Evolutionary conservation across 1,140 invertebrate species (phyloP).

Genomic region (Oreohelix idahoensis): DNA sequence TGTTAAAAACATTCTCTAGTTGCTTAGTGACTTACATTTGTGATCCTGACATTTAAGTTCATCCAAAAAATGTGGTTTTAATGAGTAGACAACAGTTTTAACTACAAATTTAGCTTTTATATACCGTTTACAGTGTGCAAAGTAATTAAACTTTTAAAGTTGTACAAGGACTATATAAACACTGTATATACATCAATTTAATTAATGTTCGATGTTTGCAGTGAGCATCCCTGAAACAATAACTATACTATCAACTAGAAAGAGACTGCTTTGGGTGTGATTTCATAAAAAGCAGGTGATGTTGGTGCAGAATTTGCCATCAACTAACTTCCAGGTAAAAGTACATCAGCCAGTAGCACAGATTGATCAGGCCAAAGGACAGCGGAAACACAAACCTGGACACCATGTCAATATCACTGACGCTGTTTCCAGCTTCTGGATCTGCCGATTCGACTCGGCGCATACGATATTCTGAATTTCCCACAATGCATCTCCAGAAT

Average conservation of each 20-base stretch:
- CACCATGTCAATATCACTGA: conserved; percentile 75
- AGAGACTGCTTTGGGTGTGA: not conserved
- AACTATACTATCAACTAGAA: not conserved
- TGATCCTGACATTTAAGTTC: too few relatives aligned
- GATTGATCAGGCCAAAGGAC: conserved; percentile 74
- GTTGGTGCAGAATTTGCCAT: not conserved
- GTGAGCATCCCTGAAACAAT: too few relatives aligned
- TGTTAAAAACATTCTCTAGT: too few relatives aligned
- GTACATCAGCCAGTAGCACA: conserved; percentile 75
- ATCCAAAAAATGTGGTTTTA: too few relatives aligned
- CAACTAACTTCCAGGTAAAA: conserved; percentile 48
- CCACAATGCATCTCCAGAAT: conserved; percentile 61
- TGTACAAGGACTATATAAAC: too few relatives aligned
- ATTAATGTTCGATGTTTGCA: too few relatives aligned
- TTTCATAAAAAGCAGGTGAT: conserved; percentile 19
- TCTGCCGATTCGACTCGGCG: conserved; percentile 45
- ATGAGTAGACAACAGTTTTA: too few relatives aligned
- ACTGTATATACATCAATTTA: too few relatives aligned
- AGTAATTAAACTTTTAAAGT: too few relatives aligned
- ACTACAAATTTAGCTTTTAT: too few relatives aligned
- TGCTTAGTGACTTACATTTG: too few relatives aligned
- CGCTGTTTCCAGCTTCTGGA: conserved; percentile 58
- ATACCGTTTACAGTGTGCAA: too few relatives aligned
- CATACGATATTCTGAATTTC: conserved; percentile 65
- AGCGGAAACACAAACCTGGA: conserved; percentile 75